phyloP scores from a whole-genome alignment of 2,888 invertebrate genomes.

The Pseudococcus viburni region DNA sequence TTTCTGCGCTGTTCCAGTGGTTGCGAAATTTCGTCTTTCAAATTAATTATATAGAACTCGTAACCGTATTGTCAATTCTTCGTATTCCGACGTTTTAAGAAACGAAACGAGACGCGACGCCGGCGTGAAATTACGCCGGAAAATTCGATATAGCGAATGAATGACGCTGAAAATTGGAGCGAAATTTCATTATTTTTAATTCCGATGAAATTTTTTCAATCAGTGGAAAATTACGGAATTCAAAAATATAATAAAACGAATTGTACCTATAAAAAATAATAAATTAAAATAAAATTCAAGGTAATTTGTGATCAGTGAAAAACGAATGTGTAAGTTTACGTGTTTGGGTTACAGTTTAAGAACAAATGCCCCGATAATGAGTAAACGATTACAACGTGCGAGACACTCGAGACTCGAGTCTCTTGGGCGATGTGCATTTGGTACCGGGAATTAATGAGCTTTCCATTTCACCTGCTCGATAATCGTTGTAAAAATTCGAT shows the following conservation, averaged over 20 bases:
- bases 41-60: constrained; percentile 14
- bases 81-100: neutral
- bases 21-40: constrained; percentile 25
- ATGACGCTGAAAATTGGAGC: too few relatives aligned
- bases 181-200: too few relatives aligned
- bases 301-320: too few relatives aligned
- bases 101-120: neutral
- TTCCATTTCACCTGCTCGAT: neutral
- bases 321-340: too few relatives aligned
- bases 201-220: too few relatives aligned
- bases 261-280: too few relatives aligned
- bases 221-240: too few relatives aligned
- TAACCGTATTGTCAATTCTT: neutral
- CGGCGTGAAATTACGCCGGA: neutral
- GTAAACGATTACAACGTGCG: neutral
- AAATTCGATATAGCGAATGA: neutral
- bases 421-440: neutral
- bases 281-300: too few relatives aligned
- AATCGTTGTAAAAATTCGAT: too few relatives aligned
- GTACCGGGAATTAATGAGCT: neutral
- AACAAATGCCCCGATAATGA: neutral
- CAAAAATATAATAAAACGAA: too few relatives aligned
- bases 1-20: constrained; percentile 33
- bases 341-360: neutral
- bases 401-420: neutral